Evolutionary conservation across 37 sponge, comb jelly and placozoan species (phyloP), one percentile per base, ranked within the genome.

Genomic region (Eunapius fragilis): DNA sequence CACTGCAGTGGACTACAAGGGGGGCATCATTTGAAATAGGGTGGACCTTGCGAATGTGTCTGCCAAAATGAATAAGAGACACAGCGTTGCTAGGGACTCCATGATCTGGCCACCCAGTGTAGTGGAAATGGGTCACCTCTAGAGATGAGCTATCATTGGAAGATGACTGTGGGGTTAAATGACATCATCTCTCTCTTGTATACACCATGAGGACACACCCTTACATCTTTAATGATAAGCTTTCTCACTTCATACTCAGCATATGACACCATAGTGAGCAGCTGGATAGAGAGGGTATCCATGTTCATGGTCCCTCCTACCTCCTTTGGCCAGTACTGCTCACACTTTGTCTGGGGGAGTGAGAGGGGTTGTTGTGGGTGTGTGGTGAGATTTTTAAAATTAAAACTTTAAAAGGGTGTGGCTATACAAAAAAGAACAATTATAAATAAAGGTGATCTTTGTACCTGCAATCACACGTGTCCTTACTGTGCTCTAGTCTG

Each of bases 1-100:
- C 93, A 85, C 93, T 95, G 87, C 95, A 95, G 85, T 95, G 95
- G 19, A 92, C 93, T 72, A 95, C 76, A 0, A 92, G 72, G 24
- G 90, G 87, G 24, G 38, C 69, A 34, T 67, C 37, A 14, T 79
- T 37, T 74, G 37, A 58, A 78, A 37, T 24, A 9, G 79, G 73
- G 76, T 90, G 90, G 67, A 7, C 14, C 74, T 86, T 85, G 25
- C 91, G 84, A 22, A 92, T 89, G 26, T 80, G 67, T 32, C 68
- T 78, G 82, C 92, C 82, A 49, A 91, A 94, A 69, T 80, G 88
- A 70, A 94, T 74, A 31, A 94, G 38, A 32, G 87, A 78, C 30
- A 86, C 75, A 30, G 89, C 80, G 68, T 88, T 90, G 69, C 80
- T 47, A 25, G 95, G 95, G 22, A 94, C 95, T 35, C 92, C 92